phyloP scores from a whole-genome alignment of 2,113 vertebrate species.

The Romanogobio albipinnatus region DNA sequence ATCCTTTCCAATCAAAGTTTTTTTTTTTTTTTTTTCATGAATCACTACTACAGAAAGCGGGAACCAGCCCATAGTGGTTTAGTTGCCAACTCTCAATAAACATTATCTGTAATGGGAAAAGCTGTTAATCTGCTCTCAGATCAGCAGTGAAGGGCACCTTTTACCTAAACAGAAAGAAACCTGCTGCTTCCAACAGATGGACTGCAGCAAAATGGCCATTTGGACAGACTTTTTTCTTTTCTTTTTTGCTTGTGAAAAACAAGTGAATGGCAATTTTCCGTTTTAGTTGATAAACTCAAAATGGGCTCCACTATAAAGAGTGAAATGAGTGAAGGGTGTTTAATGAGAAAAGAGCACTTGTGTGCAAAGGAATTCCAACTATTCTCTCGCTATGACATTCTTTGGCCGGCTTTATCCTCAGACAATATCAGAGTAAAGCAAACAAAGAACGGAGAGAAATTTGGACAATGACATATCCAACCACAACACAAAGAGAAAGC shows the following conservation, averaged over 20 bases:
- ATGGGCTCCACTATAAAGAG: constrained; percentile 32
- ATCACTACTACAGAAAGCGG: neutral
- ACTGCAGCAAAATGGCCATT: constrained; percentile 21
- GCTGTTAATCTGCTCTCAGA: constrained; percentile 7
- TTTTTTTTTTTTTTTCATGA: neutral
- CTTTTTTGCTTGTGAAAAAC: neutral
- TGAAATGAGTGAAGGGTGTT: constrained; percentile 21
- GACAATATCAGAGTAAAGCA: constrained; percentile 36
- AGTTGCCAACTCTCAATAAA: neutral
- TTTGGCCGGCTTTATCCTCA: constrained; percentile 37
- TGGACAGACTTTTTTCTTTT: neutral
- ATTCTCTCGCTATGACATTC: constrained; percentile 47
- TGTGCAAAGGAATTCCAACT: constrained; percentile 48
- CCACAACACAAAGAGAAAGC: neutral
- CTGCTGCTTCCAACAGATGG: constrained; percentile 41
- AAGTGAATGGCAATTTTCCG: constrained; percentile 48
- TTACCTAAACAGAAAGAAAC: constrained; percentile 27
- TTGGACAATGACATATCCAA: constrained; percentile 5
- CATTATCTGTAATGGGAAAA: constrained; percentile 20
- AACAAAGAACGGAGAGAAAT: neutral
- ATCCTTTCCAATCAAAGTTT: neutral
- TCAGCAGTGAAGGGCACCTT: constrained; percentile 19
- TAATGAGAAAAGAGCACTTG: constrained; percentile 42
- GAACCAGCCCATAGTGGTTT: neutral
- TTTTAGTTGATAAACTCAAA: constrained; percentile 48